Base-by-base conservation (phyloP, 2,888 invertebrate species). In the Megalurothrips usitatus region DNA sequence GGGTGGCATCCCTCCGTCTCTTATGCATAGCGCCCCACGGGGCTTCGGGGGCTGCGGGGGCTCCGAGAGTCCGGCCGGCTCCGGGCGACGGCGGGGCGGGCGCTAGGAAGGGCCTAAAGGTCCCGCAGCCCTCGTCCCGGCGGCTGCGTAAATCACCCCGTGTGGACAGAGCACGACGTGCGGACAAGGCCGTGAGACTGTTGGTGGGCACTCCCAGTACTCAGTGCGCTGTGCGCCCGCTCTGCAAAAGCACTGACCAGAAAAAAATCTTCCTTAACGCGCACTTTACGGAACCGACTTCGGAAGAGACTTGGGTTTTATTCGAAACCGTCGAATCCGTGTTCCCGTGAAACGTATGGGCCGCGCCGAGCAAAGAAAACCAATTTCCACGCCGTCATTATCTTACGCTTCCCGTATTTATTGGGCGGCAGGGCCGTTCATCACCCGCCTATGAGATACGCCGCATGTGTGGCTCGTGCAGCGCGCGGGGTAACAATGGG, bases 351-450 rank as follows among this genome's bases (percentile, higher is more conserved):
- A 43, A 43, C 34, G 2, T 43, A 4, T 4, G 2, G 34, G 34
- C 34, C 34, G 34, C 34, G 6, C 2, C 34, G n/a, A 43, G 34
- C 34, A 43, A 43, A 43, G 34, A 43, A 43, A 43, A 43, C 34
- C 34, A 43, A 43, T 43, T 43, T 43, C 34, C 34, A 43, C 34
- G 34, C 34, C 34, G 68, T 75, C 68, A 75, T 26, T 75, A 75
- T 23, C 23, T 75, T 75, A 75, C 68, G 68, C 58, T 58, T 19
- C 34, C 34, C 34, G 34, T 75, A 75, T 75, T 75, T 75, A 75
- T 75, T 75, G 68, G 68, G 12, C 6, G 14, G 58, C 14, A 0
- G 12, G 58, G 58, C 58, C 58, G 58, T 58, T 19, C 58, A 58
- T 58, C 58, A 58, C 58, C 19, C 14, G 14, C 58, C 34, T 43